Base-by-base conservation (phyloP, 2,888 invertebrate genomes). In the Druceiella hillmani region DNA sequence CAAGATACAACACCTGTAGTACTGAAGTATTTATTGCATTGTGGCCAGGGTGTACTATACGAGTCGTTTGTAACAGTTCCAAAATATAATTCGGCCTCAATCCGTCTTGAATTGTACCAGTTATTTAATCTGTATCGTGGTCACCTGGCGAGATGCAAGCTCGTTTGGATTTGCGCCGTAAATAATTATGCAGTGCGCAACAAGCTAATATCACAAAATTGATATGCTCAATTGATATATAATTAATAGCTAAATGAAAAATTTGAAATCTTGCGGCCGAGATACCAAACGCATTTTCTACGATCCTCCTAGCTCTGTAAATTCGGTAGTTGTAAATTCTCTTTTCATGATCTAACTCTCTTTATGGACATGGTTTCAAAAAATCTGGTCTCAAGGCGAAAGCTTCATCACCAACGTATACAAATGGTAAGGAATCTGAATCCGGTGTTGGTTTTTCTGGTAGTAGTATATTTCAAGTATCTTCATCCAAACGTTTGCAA, bases 281-380 rank as follows among this genome's bases (percentile, higher is more conserved):
- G n/a, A 20, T 20, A 6, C 31, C 27, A 17, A 38, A 45, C 30
- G 38, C 40, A 34, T 45, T 46, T 42, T 44, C 45, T 30, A 44
- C 40, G 24, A 44, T 36, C 22, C 45, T 34, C 25, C 45, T 28
- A 10, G 47, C 42, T 43, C 47, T 43, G 31, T 29, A 43, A 4
- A 45, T 5, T 39, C 44, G 34, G 33, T 45, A 45, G 31, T 47
- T 45, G 33, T 29, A 47, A 13, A 44, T 46, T 36, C 37, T 36
- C 33, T 34, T 40, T 27, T 26, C 26, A 25, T 30, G 11, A 30
- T 25, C 30, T 17, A 30, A 10, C 32, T 43, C 38, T 34, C 14
- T 9, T 15, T 16, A 10, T 3, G 33, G 26, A 34, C 37, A 45
- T 28, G 36, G 41, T 25, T 41, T 46, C 28, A 39, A 24, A 15